Base-by-base conservation (phyloP, 2,797 vertebrate genomes). In the Sebastes matsubarae region DNA sequence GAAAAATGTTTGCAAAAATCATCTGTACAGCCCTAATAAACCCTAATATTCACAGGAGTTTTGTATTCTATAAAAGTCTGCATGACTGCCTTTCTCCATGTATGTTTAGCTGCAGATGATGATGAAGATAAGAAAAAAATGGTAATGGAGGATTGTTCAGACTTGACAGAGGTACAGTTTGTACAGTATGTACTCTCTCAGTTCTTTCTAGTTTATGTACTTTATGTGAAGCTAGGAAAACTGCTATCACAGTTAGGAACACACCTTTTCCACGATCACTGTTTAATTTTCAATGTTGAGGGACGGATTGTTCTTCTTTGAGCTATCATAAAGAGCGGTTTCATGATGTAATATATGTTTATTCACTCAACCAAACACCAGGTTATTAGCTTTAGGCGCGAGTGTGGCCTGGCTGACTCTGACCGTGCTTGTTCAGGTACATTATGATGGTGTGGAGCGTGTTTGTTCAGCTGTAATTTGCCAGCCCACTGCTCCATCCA, bases 401-500 rank as follows among this genome's bases (percentile, higher is more conserved):
- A 72, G 14, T 42, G 68, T 64, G 14, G 22, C 69, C 65, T 29
- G 18, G 30, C 46, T 66, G 64, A 50, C 63, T 68, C 72, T 29
- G 25, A 54, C 66, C 7, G 1, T 72, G 69, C 63, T 75, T 69
- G 60, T 77, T 86, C 60, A 82, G 63, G 36, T 73, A 84, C 68
- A 75, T 78, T 79, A 63, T 85, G 69, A 81, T 65, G 4, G 5
- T 66, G 66, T 65, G n/a, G 14, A 36, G 68, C 25, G 0, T 89
- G 69, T 91, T 89, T 85, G 81, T 77, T 81, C 67, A 88, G 75
- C 71, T 77, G 20, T 78, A 66, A 80, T 88, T 80, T 85, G 24
- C 60, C 14, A 64, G 24, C 63, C 14, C 50, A 27, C 42, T 46
- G 60, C 63, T 71, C 57, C 69, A 58, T 76, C 68, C 24, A 75